These are phyloP conservation scores for Pogoniulus pusillus DNA, from an alignment of 2,797 vertebrate genomes.

Conservation along the genomic window DNA sequence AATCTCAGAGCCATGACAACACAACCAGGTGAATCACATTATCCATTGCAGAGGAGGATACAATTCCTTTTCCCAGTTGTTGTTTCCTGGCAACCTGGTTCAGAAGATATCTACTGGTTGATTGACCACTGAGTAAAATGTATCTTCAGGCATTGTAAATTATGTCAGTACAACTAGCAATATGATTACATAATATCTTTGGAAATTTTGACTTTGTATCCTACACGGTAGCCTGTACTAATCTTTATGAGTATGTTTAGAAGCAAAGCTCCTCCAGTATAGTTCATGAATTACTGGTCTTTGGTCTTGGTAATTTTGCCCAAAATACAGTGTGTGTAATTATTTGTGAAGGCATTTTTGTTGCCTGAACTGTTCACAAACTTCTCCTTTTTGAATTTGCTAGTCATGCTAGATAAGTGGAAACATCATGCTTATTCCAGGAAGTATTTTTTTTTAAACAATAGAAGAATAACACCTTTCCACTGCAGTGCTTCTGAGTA, in stretches of 20 bases:
- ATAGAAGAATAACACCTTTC: constrained; percentile 27
- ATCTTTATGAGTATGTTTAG: not conserved
- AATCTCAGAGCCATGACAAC: not conserved
- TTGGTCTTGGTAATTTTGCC: not conserved
- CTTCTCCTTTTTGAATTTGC: not conserved
- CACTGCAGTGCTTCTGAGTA: constrained; percentile 21
- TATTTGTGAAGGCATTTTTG: not conserved
- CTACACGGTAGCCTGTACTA: not conserved
- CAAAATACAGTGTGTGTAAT: not conserved
- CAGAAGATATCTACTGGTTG: not conserved
- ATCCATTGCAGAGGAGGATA: not conserved
- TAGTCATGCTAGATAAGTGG: not conserved
- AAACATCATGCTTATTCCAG: not conserved
- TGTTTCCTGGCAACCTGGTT: not conserved
- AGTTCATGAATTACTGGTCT: not conserved
- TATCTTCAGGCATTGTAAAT: not conserved
- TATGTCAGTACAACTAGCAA: not conserved
- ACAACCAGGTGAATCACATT: not conserved
- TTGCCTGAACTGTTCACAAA: not conserved
- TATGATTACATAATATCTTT: not conserved
- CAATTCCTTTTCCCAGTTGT: not conserved
- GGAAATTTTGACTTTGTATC: not conserved
- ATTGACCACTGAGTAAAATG: not conserved
- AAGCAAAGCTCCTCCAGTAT: not conserved
- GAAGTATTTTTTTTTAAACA: not conserved